Evolutionary conservation across 2,797 vertebrate species (phyloP).

Genomic region (Sebastes aleutianus): DNA sequence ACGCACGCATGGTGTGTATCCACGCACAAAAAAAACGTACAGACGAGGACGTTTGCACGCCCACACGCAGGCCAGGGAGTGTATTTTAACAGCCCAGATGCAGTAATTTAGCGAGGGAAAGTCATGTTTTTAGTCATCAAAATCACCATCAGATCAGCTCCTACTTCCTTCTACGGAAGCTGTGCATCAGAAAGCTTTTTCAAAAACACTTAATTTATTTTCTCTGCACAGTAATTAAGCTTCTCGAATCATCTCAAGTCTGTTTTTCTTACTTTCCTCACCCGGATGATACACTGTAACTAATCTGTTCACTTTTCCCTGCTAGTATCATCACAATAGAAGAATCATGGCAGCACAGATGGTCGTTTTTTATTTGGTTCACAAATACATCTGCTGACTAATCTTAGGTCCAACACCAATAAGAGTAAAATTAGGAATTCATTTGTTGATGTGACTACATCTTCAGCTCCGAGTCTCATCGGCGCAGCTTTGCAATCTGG

Average conservation of each 20-base stretch:
- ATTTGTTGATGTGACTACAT: neutral
- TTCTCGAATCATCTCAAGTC: neutral
- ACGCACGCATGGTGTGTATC: slow-evolving; percentile 17
- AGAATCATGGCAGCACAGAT: slow-evolving; percentile 63
- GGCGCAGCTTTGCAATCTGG: neutral
- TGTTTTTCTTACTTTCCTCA: neutral
- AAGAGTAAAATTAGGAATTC: slow-evolving; percentile 6
- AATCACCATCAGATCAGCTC: neutral
- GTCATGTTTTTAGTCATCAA: neutral
- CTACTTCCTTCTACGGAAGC: neutral
- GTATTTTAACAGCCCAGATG: neutral
- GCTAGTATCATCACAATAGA: slow-evolving; percentile 36
- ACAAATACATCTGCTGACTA: slow-evolving; percentile 61
- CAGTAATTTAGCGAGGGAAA: neutral
- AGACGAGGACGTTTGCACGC: slow-evolving; percentile 5
- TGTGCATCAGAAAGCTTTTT: neutral
- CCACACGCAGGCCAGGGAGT: slow-evolving; percentile 12
- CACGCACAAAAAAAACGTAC: neutral
- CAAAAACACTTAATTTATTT: neutral
- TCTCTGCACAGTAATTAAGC: neutral
- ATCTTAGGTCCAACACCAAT: slow-evolving; percentile 43
- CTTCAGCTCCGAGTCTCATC: no score
- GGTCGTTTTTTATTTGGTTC: slow-evolving; percentile 57
- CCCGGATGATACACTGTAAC: neutral
- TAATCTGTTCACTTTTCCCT: slow-evolving; percentile 11